Conservation (phyloP, 2,113 vertebrate genomes). For the Muscicapa adusta region DNA sequence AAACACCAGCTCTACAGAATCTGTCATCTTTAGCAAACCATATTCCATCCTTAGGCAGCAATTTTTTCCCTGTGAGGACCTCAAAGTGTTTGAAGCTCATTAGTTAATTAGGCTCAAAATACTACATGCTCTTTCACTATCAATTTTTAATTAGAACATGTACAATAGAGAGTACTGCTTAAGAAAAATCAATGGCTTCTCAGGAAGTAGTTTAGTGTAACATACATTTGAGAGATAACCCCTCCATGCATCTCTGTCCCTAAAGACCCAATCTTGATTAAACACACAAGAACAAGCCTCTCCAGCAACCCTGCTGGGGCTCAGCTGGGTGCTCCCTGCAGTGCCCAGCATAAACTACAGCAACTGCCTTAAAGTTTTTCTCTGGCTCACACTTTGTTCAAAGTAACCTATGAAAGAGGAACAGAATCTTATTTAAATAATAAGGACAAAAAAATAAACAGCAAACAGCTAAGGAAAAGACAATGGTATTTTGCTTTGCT, state of each 20-base stretch:
- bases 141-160: slow-evolving; percentile 50
- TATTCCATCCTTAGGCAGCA: background rate
- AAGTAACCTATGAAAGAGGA: background rate
- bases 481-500: background rate
- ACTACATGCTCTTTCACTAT: background rate
- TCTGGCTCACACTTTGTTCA: background rate
- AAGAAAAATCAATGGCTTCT: slow-evolving; percentile 29
- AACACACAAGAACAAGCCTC: background rate
- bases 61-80: background rate
- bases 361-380: background rate
- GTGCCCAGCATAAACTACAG: background rate
- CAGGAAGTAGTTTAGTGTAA: background rate
- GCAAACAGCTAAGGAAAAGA: background rate
- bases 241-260: background rate
- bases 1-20: background rate
- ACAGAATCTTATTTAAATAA: background rate
- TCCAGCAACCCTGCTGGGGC: background rate
- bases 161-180: slow-evolving; percentile 14
- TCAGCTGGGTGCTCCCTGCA: background rate
- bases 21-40: background rate
- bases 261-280: background rate
- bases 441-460: background rate
- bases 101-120: slow-evolving; percentile 26
- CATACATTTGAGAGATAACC: background rate
- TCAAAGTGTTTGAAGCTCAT: background rate